Conservation (phyloP, 2,797 vertebrate species). For the Eospalax fontanierii region DNA sequence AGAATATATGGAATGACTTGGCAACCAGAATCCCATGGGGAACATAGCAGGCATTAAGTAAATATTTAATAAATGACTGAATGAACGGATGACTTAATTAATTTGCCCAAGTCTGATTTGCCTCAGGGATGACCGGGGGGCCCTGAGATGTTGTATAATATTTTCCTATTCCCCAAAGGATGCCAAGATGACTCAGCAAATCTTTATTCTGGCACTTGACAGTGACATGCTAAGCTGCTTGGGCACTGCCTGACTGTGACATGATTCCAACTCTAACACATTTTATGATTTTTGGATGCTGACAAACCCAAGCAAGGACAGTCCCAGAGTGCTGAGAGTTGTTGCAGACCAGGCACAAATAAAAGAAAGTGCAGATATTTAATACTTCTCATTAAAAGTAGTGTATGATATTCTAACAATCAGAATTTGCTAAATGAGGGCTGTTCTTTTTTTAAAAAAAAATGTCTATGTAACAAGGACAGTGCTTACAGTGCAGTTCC, state of each 20-base stretch:
- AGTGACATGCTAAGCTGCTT: conserved; percentile 75
- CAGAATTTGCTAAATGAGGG: background rate
- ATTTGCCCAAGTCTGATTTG: conserved; percentile 64
- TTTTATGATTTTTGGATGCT: conserved; percentile 72
- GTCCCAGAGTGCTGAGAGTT: conserved; percentile 13
- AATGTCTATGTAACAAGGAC: background rate
- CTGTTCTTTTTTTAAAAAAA: background rate
- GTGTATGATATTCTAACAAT: background rate
- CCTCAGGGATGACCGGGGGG: conserved; percentile 50
- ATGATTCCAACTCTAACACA: conserved; percentile 71
- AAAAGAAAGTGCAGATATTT: conserved; percentile 38
- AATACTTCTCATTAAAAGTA: background rate
- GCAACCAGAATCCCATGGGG: background rate
- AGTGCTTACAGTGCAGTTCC: background rate
- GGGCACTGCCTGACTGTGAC: conserved; percentile 70
- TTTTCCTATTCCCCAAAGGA: conserved; percentile 62
- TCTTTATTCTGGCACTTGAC: conserved; percentile 49
- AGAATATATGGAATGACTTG: conserved; percentile 4
- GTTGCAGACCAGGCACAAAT: background rate
- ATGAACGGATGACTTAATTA: conserved; percentile 45
- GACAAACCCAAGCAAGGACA: conserved; percentile 55
- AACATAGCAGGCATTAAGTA: conserved; percentile 41
- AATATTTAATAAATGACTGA: conserved; percentile 64
- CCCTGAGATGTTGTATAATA: conserved; percentile 61
- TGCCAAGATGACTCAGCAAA: conserved; percentile 76